These are phyloP conservation scores for Acholoe squamosa DNA, from an alignment of 2,888 invertebrate genomes.

Conservation along the genomic window DNA sequence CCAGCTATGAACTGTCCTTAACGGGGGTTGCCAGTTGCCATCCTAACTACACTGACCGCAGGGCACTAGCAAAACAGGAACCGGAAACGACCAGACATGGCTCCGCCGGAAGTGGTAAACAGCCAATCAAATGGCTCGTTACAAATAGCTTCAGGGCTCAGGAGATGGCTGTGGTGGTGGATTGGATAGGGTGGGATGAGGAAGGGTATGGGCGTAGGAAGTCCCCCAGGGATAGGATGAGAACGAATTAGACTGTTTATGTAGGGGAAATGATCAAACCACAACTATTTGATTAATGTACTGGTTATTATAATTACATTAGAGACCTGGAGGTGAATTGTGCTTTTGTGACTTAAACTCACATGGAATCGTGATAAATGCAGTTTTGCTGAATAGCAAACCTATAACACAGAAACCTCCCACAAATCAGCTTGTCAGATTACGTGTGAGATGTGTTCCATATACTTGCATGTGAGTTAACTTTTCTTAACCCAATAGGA, in stretches of 20 bases:
- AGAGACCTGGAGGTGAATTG: too few relatives aligned
- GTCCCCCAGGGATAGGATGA: not conserved
- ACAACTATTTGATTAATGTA: not conserved
- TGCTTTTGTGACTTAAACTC: too few relatives aligned
- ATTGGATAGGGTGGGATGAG: not conserved
- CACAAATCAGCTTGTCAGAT: too few relatives aligned
- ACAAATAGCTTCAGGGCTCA: not conserved
- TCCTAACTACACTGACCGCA: not conserved
- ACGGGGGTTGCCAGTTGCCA: not conserved
- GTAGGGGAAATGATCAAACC: conserved; percentile 34
- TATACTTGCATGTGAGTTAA: too few relatives aligned
- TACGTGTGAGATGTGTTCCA: too few relatives aligned
- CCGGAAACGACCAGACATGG: conserved; percentile 36
- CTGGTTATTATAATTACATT: not conserved
- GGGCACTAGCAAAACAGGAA: not conserved
- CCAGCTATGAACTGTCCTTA: not conserved
- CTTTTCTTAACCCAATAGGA: too few relatives aligned
- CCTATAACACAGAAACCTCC: too few relatives aligned
- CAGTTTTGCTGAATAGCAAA: too few relatives aligned
- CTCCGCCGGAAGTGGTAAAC: conserved; percentile 17
- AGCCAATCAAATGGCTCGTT: conserved; percentile 49
- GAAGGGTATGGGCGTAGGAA: not conserved
- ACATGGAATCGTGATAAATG: too few relatives aligned
- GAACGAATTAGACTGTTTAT: not conserved
- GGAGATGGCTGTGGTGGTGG: not conserved